Percentiles rank a stretch among this genome's conserved stretches.
phyloP scores from a whole-genome alignment of 2,888 invertebrate species.

The Herminia tarsipennalis region DNA sequence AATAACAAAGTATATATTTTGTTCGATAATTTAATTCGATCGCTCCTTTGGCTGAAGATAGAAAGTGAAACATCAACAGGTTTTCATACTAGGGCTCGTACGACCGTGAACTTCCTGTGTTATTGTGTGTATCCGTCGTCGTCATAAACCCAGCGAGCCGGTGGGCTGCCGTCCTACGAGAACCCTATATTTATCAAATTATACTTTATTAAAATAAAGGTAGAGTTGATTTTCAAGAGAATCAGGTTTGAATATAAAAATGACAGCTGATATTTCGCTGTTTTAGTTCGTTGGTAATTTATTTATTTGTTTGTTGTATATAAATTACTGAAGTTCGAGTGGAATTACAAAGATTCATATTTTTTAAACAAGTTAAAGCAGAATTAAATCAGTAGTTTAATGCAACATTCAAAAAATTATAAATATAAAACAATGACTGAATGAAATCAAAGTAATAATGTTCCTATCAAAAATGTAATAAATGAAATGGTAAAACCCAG shows the following conservation, averaged over 20 bases:
- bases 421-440: no score
- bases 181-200: conserved; percentile 3
- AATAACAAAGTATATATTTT: no score
- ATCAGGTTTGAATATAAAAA: not conserved
- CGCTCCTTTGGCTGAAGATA: no score
- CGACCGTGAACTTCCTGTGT: conserved; percentile 76
- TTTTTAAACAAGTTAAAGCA: no score
- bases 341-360: no score
- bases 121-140: conserved; percentile 46
- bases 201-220: not conserved
- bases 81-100: conserved; percentile 50
- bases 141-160: conserved; percentile 35
- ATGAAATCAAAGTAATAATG: no score
- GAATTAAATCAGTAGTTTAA: no score
- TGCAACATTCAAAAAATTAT: no score
- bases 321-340: no score
- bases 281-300: not conserved
- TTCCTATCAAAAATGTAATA: no score
- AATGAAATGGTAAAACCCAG: no score
- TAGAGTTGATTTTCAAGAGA: conserved; percentile 1
- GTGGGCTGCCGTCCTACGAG: conserved; percentile 27
- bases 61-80: conserved; percentile 58
- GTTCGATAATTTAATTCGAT: no score
- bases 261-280: not conserved
- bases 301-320: not conserved